Evolutionary conservation across 2,113 vertebrate species (phyloP).

Genomic region (human (Homo sapiens)): DNA sequence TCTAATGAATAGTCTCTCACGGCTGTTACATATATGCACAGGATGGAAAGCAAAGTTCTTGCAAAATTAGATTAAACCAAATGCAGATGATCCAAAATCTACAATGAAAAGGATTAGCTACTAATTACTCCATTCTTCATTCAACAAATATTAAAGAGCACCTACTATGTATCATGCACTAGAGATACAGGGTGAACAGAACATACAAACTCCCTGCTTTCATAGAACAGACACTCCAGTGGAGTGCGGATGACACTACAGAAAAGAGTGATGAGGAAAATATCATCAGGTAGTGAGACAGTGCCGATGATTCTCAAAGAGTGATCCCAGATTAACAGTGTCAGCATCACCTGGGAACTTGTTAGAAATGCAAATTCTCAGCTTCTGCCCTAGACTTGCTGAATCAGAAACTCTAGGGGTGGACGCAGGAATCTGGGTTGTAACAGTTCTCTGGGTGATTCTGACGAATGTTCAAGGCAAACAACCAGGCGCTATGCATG

Average conservation of each 20-base stretch:
- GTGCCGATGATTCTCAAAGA: neutral
- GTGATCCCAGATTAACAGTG: neutral
- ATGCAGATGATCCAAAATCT: conserved; percentile 32
- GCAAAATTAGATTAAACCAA: conserved; percentile 42
- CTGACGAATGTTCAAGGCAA: neutral
- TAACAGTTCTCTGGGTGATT: neutral
- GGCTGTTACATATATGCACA: neutral
- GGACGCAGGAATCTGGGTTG: neutral
- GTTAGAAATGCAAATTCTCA: neutral
- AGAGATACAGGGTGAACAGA: neutral
- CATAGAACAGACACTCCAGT: neutral
- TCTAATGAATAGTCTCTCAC: neutral
- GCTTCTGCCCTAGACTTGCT: neutral
- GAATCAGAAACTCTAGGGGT: neutral
- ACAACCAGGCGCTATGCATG: neutral
- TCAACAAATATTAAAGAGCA: neutral
- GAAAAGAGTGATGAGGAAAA: neutral
- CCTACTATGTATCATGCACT: neutral
- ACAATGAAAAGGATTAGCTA: conserved; percentile 33
- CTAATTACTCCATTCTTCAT: conserved; percentile 14
- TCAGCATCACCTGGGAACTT: neutral
- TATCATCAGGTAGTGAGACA: neutral
- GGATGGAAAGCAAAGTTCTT: neutral
- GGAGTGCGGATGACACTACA: neutral
- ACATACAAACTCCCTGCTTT: neutral